Conservation (phyloP, 1,140 invertebrate genomes). For the Glossosoma conforme region DNA sequence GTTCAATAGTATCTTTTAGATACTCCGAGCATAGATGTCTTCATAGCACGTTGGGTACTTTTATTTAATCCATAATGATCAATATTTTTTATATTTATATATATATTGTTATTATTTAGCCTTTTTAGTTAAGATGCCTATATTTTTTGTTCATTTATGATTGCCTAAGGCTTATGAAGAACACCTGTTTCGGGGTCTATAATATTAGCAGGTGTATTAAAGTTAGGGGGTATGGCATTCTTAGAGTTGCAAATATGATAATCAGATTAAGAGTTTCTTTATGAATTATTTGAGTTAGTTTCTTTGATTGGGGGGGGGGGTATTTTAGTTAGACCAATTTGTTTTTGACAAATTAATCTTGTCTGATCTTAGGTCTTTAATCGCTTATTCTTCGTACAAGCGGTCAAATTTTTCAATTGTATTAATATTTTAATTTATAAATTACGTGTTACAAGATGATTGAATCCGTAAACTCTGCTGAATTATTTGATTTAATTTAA, state of each 20-base stretch:
- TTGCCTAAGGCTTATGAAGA: slow-evolving; percentile 70
- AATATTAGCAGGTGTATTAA: slow-evolving; percentile 66
- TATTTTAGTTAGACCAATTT: slow-evolving; percentile 55
- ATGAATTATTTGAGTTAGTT: slow-evolving; percentile 46
- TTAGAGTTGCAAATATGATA: slow-evolving; percentile 50
- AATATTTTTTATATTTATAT: slow-evolving; percentile 48
- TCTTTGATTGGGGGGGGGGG: slow-evolving; percentile 52
- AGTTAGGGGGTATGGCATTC: slow-evolving; percentile 61
- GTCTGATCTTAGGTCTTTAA: slow-evolving; percentile 57
- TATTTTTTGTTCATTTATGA: slow-evolving; percentile 65
- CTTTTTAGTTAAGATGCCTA: slow-evolving; percentile 67
- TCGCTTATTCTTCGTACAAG: slow-evolving; percentile 64
- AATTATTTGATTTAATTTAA: too few relatives aligned
- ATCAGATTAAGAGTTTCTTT: slow-evolving; percentile 41
- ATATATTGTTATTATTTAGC: slow-evolving; percentile 51
- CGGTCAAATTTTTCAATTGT: too few relatives aligned
- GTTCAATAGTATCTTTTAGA: too few relatives aligned
- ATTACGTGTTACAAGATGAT: too few relatives aligned
- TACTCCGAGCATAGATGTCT: too few relatives aligned
- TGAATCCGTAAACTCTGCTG: too few relatives aligned
- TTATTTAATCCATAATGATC: too few relatives aligned
- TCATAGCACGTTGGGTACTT: too few relatives aligned
- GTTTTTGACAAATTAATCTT: slow-evolving; percentile 56
- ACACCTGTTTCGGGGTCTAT: slow-evolving; percentile 63
- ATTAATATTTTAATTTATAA: too few relatives aligned